Evolutionary conservation across 2,797 vertebrate genomes (phyloP), one percentile per base, ranked within the genome.

Genomic region (Cottoperca gobio): DNA sequence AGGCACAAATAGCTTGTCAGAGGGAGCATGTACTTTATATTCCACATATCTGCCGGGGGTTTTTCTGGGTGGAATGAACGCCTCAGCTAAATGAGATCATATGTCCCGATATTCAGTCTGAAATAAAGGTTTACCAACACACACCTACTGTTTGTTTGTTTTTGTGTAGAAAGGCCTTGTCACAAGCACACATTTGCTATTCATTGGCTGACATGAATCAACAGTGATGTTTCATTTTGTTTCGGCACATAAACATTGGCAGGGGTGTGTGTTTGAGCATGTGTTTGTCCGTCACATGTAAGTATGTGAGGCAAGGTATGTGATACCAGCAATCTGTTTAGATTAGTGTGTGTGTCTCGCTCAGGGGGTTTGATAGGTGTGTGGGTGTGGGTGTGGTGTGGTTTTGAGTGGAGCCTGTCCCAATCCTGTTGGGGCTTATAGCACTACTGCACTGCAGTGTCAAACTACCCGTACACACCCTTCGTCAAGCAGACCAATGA

Each of bases 151-250:
- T 24, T 8, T 17, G 10, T 26, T 67, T 52, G 24, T 23, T 8
- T 19, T 8, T 49, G 42, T 71, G 37, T 31, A 6, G 61, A 19
- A 48, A 21, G 28, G 23, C 59, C 59, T 65, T 49, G 48, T 55
- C 37, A 63, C 26, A 68, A 52, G 39, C 71, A 26, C 13, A 55
- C 13, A 4, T 59, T 28, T 62, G 31, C 21, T 52, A 13, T 78
- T 66, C 8, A 48, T 13, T 64, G 50, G 42, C 45, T 74, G 68
- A 77, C 54, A 70, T 78, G 62, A 70, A 73, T 87, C 82, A 77
- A 54, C 54, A 46, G 69, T 78, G 65, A 79, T 79, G 61, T 78
- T 76, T 65, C 48, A 73, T 73, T 66, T 74, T 64, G 63, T 71
- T 73, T 16, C 8, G 48, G 48, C 66, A 39, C 61, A 54, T 75